Conservation (phyloP, 2,113 vertebrate genomes). For the Talpa occidentalis region DNA sequence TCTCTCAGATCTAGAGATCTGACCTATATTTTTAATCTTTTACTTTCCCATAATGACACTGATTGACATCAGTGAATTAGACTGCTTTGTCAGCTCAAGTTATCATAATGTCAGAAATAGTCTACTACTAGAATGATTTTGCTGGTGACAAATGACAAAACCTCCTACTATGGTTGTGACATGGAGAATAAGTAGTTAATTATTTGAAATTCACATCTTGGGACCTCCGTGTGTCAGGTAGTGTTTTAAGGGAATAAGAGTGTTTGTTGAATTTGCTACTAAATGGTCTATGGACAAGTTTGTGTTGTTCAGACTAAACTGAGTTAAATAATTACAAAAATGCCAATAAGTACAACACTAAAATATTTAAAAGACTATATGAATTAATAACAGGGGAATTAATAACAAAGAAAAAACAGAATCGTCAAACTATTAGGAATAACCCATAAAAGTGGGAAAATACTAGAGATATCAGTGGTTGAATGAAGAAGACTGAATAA, state of each 20-base stretch:
- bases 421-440: not conserved
- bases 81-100: conserved; percentile 28
- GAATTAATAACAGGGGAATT: not conserved
- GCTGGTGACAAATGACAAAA: conserved; percentile 48
- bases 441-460: not conserved
- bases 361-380: not conserved
- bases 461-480: not conserved
- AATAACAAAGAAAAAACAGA: not conserved
- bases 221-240: not conserved
- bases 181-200: conserved; percentile 3
- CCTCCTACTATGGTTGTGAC: not conserved
- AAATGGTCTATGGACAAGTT: not conserved
- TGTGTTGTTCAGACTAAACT: not conserved
- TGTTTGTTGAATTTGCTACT: not conserved
- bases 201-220: not conserved
- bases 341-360: not conserved
- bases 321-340: not conserved
- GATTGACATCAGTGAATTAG: not conserved
- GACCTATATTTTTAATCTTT: not conserved
- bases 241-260: not conserved
- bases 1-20: not conserved
- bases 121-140: not conserved
- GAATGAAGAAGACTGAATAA: not conserved
- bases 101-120: not conserved
- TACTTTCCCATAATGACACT: not conserved